Conservation (phyloP, 1,140 invertebrate species). For the Zaprionus kolodkinae region DNA sequence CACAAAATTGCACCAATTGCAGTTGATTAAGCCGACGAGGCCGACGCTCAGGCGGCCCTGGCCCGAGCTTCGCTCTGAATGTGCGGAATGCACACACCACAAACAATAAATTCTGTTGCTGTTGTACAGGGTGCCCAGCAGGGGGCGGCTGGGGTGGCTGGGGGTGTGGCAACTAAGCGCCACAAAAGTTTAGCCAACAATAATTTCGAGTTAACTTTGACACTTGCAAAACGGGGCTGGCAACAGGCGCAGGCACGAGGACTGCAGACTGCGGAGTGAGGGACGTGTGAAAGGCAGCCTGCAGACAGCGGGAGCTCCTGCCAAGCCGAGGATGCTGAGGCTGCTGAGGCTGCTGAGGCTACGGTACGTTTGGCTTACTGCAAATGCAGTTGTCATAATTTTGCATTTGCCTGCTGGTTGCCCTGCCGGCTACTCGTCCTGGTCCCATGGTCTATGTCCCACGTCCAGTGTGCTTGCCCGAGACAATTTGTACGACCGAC, state of each 20-base stretch:
- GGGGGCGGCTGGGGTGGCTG: not conserved
- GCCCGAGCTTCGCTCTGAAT: conserved; percentile 14
- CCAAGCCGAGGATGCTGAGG: conserved; percentile 9
- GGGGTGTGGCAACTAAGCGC: conserved; percentile 57
- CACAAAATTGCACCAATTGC: conserved; percentile 74
- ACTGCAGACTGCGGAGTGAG: not conserved
- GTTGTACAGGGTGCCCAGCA: conserved; percentile 5
- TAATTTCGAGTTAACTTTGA: conserved; percentile 83
- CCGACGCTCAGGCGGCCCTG: conserved; percentile 7
- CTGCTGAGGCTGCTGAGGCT: conserved; percentile 21
- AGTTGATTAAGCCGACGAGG: conserved; percentile 71
- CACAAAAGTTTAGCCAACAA: conserved; percentile 82
- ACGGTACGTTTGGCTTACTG: conserved; percentile 60
- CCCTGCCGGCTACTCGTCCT: not conserved
- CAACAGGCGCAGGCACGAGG: conserved; percentile 34
- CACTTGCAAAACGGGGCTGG: conserved; percentile 73
- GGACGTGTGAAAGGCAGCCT: not conserved
- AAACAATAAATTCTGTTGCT: conserved; percentile 72
- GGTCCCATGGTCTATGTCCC: not conserved
- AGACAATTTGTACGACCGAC: conserved; percentile 65
- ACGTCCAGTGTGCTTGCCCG: conserved; percentile 18
- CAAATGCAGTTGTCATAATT: conserved; percentile 82
- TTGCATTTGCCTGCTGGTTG: conserved; percentile 64
- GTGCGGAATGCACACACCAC: conserved; percentile 56
- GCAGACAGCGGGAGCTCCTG: conserved; percentile 15